Base-by-base conservation (phyloP, 2,113 vertebrate genomes). In the Leptodactylus fuscus region DNA sequence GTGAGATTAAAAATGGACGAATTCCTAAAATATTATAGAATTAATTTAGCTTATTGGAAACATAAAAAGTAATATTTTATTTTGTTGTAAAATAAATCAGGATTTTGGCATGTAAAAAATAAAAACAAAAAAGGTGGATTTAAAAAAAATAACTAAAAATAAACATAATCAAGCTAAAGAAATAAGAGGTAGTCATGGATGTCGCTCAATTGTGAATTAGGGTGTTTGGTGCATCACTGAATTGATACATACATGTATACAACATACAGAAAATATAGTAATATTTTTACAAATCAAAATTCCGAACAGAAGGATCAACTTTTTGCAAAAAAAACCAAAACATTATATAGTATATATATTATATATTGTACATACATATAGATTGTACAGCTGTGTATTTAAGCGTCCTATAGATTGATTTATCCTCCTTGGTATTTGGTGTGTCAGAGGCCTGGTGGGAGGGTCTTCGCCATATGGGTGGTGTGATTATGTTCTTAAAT, bases 401-500 rank as follows among this genome's bases (percentile, higher is more conserved):
- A 41, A 22, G n/a, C n/a, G 3, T 11, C 9, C 38, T 73, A 73
- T 41, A 24, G 38, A 73, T 73, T 44, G 38, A 44, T 73, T 41
- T 73, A 73, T 73, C 69, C 44, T 12, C 69, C 38, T 36, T 44
- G 20, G 38, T 24, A 44, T 44, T 73, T 6, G 44, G 36, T 29
- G 67, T 73, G 69, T 44, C 69, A 24, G 34, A 11, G 69, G 69
- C 69, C 11, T 24, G 38, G 44, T n/a, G 70, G 71, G 71, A 48
- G 71, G n/a, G 71, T 27, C 44, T 75, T 48, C 27, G 71, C 38
- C 49, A 27, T 48, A 75, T 44, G 71, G 71, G 71, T 48, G 71
- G 71, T 18, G 69, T n/a, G 44, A 75, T 48, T 69, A 69, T 69
- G n/a, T n/a, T 48, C 13, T 27, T 75, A 75, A 75, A 49, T 75